Evolutionary conservation across 1,140 invertebrate genomes (phyloP).

Genomic region (Druon quercuslanigerum): DNA sequence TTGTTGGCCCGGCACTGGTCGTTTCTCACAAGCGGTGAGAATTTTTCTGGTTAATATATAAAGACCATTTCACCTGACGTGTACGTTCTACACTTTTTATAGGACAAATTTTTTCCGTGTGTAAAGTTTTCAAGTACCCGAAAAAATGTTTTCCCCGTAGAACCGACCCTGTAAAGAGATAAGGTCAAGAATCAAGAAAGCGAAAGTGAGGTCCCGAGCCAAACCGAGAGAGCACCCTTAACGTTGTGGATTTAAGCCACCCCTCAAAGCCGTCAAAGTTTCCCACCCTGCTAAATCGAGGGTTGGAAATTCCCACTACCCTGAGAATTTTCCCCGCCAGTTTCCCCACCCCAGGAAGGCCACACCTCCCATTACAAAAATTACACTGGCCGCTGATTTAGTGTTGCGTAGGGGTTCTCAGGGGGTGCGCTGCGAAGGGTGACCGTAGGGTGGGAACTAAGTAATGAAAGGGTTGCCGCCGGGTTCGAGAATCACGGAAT

Average conservation of each 20-base stretch:
- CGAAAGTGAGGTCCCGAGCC: conserved; percentile 18
- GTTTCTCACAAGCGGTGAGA: too few species aligned
- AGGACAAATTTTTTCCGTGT: too few species aligned
- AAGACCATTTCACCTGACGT: too few species aligned
- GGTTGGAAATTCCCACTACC: conserved; percentile 43
- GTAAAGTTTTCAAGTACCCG: too few species aligned
- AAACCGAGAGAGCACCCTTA: conserved; percentile 20
- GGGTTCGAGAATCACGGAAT: conserved; percentile 74
- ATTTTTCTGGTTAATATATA: too few species aligned
- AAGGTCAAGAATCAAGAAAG: background rate
- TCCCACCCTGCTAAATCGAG: background rate
- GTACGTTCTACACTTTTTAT: too few species aligned
- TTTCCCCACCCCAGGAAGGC: conserved; percentile 60
- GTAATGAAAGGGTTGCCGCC: conserved; percentile 75
- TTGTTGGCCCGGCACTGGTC: too few species aligned
- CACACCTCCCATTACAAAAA: conserved; percentile 77
- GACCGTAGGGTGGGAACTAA: conserved; percentile 62
- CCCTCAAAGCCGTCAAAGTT: background rate
- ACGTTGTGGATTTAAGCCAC: conserved; percentile 22
- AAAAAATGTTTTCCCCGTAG: too few species aligned
- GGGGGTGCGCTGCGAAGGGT: conserved; percentile 48
- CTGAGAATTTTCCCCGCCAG: conserved; percentile 42
- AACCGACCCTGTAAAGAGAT: too few species aligned
- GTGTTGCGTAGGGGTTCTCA: conserved; percentile 68
- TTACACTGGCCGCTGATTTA: conserved; percentile 76